Percentiles rank a stretch among this genome's conserved stretches.
These are phyloP conservation scores for Boulengeromyrus knoepffleri DNA, from an alignment of 2,113 vertebrate genomes.

Conservation along the genomic window DNA sequence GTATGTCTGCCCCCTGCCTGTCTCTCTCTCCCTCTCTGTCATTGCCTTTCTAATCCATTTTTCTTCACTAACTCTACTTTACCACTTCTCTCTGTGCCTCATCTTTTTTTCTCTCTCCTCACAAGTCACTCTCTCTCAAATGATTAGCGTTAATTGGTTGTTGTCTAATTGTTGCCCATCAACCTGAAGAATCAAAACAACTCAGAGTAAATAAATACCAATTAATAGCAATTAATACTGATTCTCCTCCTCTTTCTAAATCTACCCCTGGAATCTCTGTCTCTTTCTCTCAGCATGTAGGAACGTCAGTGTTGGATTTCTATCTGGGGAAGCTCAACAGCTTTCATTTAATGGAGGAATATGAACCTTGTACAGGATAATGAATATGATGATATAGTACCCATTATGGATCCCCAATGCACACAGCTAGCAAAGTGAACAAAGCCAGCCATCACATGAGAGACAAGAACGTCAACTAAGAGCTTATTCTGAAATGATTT, in stretches of 20 bases:
- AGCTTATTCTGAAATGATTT: neutral
- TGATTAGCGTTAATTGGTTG: slow-evolving; percentile 8
- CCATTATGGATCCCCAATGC: neutral
- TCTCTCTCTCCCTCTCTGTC: neutral
- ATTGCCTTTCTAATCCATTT: neutral
- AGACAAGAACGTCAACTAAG: neutral
- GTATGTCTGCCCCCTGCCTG: neutral
- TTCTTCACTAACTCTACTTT: neutral
- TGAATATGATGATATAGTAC: neutral
- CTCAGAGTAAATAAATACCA: neutral
- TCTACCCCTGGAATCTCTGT: neutral
- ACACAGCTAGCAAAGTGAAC: neutral
- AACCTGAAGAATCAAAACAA: slow-evolving; percentile 4
- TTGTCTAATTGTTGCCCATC: slow-evolving; percentile 3
- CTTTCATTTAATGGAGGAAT: neutral
- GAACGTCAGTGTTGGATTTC: neutral
- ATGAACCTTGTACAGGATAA: neutral
- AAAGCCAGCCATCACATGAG: neutral
- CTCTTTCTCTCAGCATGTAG: neutral
- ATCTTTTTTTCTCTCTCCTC: neutral
- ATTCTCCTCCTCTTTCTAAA: neutral
- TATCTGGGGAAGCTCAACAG: neutral
- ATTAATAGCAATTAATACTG: neutral
- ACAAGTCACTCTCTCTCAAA: neutral
- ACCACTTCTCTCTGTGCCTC: neutral